Base-by-base conservation (phyloP, 2,888 invertebrate genomes). In the Tiphia femorata region DNA sequence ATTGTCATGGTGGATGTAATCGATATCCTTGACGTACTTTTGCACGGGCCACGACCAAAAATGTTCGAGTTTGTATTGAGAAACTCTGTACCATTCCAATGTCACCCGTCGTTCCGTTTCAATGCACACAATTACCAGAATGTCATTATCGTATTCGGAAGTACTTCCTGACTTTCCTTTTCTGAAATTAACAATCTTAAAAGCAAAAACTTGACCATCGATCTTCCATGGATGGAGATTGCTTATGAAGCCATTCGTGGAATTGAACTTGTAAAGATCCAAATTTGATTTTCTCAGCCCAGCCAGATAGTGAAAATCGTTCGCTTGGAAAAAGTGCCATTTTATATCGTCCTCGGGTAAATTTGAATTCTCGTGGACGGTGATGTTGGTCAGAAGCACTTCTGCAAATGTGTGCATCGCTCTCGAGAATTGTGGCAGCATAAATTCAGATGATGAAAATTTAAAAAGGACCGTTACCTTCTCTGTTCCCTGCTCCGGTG, bases 401-500 rank as follows among this genome's bases (percentile, higher is more conserved):
- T 76, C 77, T 78, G 49, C 2, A 69, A 73, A 42, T 40, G 29
- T 33, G 20, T n/a, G n/a, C n/a, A n/a, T n/a, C n/a, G n/a, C n/a
- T n/a, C n/a, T n/a, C n/a, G n/a, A n/a, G n/a, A n/a, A n/a, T n/a
- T n/a, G n/a, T n/a, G n/a, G n/a, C n/a, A n/a, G n/a, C n/a, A n/a
- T n/a, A n/a, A n/a, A n/a, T n/a, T n/a, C n/a, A n/a, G n/a, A n/a
- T n/a, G n/a, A n/a, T n/a, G n/a, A n/a, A n/a, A n/a, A n/a, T n/a
- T n/a, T n/a, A n/a, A 25, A 25, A 25, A 10, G 14, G 6, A 7
- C n/a, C 10, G 58, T 77, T 76, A 85, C 86, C 85, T 79, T 85
- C 84, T 56, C 85, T 78, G 72, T 83, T 84, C 41, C 78, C 78
- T 52, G 74, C 66, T 4, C 76, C 81, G 2, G 76, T 74, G 30